These are phyloP conservation scores for Philopedon plagiatum DNA, from an alignment of 2,888 invertebrate species.

Conservation along the genomic window DNA sequence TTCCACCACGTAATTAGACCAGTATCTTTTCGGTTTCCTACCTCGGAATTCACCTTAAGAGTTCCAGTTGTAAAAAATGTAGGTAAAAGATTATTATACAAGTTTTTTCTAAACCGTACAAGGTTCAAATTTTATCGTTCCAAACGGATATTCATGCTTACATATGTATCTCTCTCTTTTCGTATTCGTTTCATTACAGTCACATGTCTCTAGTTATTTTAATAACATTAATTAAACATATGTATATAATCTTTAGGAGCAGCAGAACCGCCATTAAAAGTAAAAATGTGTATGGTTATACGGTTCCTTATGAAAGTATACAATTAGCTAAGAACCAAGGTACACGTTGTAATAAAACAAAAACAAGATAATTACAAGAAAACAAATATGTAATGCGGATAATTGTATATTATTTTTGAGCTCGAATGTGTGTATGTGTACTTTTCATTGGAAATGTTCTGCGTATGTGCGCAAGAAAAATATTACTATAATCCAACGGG, in stretches of 20 bases:
- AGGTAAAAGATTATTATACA: too few species aligned
- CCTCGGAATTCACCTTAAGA: too few species aligned
- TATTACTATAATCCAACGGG: too few species aligned
- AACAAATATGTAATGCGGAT: conserved; percentile 32
- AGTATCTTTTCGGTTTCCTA: too few species aligned
- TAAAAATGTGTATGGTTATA: conserved; percentile 23
- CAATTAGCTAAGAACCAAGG: conserved; percentile 57
- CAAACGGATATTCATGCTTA: background rate
- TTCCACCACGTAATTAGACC: too few species aligned
- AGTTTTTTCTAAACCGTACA: background rate
- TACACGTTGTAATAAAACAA: conserved; percentile 42
- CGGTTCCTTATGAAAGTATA: conserved; percentile 57
- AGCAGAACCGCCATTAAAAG: conserved; percentile 15
- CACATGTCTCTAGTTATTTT: conserved; percentile 9
- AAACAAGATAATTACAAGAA: conserved; percentile 43
- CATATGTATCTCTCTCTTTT: too few species aligned
- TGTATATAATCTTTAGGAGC: conserved; percentile 16
- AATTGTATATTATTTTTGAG: conserved; percentile 28
- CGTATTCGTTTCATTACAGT: background rate
- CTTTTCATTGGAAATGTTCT: conserved; percentile 27
- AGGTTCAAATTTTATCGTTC: background rate
- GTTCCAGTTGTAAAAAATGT: too few species aligned
- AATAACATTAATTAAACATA: conserved; percentile 21
- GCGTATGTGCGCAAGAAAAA: conserved; percentile 20
- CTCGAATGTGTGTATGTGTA: conserved; percentile 13